Conservation (phyloP, 2,113 vertebrate species). For the Ptyas mucosa region DNA sequence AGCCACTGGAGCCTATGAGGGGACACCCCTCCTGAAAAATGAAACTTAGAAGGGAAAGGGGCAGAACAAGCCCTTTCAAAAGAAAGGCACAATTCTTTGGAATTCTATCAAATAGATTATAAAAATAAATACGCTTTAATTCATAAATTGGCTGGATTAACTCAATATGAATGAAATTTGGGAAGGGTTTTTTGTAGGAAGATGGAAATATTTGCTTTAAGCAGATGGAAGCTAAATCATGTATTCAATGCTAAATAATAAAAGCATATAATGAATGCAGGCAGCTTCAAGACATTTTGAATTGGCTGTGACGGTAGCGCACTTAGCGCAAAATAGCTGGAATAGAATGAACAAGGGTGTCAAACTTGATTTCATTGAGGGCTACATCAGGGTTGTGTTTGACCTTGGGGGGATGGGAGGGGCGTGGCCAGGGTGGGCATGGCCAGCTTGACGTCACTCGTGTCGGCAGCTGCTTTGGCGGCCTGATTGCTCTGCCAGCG, state of each 20-base stretch:
- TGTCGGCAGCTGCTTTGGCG: too few species aligned
- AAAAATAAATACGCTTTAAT: slow-evolving; percentile 80
- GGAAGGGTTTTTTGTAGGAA: slow-evolving; percentile 79
- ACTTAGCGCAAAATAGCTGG: background rate
- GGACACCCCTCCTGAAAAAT: slow-evolving; percentile 55
- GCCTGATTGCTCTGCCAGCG: too few species aligned
- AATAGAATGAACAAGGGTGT: background rate
- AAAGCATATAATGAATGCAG: slow-evolving; percentile 66
- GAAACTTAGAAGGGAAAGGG: slow-evolving; percentile 7
- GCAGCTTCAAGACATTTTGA: slow-evolving; percentile 49
- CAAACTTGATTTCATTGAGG: too few species aligned
- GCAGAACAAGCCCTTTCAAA: slow-evolving; percentile 63
- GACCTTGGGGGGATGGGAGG: too few species aligned
- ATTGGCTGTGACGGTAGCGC: slow-evolving; percentile 33
- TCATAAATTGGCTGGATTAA: slow-evolving; percentile 76
- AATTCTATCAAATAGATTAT: slow-evolving; percentile 77
- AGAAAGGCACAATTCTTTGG: slow-evolving; percentile 73
- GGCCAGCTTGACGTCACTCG: too few species aligned
- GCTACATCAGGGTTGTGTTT: too few species aligned
- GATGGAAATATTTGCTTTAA: slow-evolving; percentile 69
- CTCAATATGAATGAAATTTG: slow-evolving; percentile 82
- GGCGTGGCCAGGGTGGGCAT: too few species aligned
- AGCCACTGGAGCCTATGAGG: slow-evolving; percentile 52
- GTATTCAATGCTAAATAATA: slow-evolving; percentile 64
- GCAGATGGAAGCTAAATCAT: slow-evolving; percentile 70